These are phyloP conservation scores for Zonitis immaculata DNA, from an alignment of 2,888 invertebrate species.

Conservation along the genomic window DNA sequence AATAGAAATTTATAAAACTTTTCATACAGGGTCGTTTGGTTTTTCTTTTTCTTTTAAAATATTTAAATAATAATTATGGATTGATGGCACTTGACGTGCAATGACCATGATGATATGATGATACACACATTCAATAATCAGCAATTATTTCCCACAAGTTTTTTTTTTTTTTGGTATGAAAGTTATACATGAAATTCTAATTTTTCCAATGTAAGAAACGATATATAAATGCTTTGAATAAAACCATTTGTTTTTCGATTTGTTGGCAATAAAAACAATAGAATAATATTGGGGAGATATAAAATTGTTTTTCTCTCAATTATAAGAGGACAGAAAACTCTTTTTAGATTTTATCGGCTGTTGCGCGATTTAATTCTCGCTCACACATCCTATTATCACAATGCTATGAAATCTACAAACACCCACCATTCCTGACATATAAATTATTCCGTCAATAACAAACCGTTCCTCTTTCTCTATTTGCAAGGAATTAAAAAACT, in stretches of 20 bases:
- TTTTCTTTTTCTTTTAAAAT: background rate
- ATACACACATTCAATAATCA: background rate
- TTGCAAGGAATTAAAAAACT: too few relatives aligned
- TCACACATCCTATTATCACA: slow-evolving; percentile 20
- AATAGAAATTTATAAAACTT: too few relatives aligned
- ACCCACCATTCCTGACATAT: too few relatives aligned
- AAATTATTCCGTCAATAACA: too few relatives aligned
- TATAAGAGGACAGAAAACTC: slow-evolving; percentile 35
- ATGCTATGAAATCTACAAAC: background rate
- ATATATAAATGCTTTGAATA: slow-evolving; percentile 47
- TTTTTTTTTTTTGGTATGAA: slow-evolving; percentile 35
- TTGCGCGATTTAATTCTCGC: slow-evolving; percentile 4
- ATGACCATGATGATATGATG: slow-evolving; percentile 30
- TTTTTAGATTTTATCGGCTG: slow-evolving; percentile 17
- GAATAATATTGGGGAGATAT: slow-evolving; percentile 4
- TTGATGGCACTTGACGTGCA: slow-evolving; percentile 41
- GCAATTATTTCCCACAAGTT: slow-evolving; percentile 6
- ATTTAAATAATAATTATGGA: slow-evolving; percentile 27
- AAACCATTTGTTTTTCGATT: slow-evolving; percentile 4
- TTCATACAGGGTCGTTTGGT: slow-evolving; percentile 8
- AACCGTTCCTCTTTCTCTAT: slow-evolving; percentile 4
- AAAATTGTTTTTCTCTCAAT: background rate
- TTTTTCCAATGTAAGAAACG: slow-evolving; percentile 39
- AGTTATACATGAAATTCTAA: slow-evolving; percentile 34
- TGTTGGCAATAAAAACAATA: slow-evolving; percentile 8